Conservation (phyloP, 2,797 vertebrate species). For the Cuniculus paca region DNA sequence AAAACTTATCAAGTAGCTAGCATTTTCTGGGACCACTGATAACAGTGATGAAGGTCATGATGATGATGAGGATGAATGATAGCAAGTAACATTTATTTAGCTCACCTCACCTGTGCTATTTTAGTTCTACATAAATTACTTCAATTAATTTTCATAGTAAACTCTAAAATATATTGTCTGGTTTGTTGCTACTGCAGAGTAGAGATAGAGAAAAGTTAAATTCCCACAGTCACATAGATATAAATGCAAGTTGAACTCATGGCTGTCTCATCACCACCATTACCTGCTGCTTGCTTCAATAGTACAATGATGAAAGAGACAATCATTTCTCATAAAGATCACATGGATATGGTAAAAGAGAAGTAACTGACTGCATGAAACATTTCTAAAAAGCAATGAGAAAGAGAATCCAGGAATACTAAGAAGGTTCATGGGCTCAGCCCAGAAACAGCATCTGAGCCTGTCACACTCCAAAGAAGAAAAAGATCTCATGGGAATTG, state of each 20-base stretch:
- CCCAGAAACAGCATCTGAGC: not conserved
- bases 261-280: not conserved
- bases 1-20: not conserved
- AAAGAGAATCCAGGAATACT: not conserved
- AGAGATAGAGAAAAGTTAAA: not conserved
- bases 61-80: not conserved
- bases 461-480: not conserved
- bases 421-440: not conserved
- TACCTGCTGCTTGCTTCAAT: not conserved
- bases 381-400: not conserved
- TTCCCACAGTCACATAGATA: not conserved
- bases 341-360: not conserved
- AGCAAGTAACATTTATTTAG: not conserved
- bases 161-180: not conserved
- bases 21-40: not conserved
- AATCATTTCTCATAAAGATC: not conserved
- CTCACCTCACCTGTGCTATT: not conserved
- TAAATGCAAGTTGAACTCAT: not conserved
- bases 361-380: not conserved
- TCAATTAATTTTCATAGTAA: not conserved
- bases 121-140: not conserved
- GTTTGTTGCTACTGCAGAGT: not conserved
- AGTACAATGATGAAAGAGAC: not conserved
- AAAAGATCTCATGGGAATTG: not conserved
- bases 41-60: no score